phyloP scores from a whole-genome alignment of 1,140 invertebrate species.

The Macrosteles quadrilineatus region DNA sequence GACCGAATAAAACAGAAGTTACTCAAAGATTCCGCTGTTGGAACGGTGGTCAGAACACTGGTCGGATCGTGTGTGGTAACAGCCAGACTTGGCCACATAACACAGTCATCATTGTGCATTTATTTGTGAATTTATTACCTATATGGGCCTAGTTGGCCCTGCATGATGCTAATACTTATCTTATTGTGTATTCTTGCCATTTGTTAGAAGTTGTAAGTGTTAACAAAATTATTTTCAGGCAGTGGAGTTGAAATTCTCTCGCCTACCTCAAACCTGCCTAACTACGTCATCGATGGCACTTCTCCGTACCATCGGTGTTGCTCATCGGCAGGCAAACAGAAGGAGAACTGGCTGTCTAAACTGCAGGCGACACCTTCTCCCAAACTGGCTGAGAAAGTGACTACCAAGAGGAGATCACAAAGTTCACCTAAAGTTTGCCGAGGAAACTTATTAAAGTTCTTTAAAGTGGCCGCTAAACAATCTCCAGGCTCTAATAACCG shows the following conservation, averaged over 20 bases:
- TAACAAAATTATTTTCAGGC: constrained; percentile 47
- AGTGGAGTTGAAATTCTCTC: constrained; percentile 46
- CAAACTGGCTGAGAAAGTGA: neutral
- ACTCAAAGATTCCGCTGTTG: too few species aligned
- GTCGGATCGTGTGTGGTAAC: too few species aligned
- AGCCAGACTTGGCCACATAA: too few species aligned
- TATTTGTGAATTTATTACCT: too few species aligned
- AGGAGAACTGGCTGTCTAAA: constrained; percentile 71
- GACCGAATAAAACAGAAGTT: too few species aligned
- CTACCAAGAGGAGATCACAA: constrained; percentile 54
- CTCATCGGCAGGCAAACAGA: constrained; percentile 63
- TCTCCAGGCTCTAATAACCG: neutral
- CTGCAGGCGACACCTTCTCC: constrained; percentile 47
- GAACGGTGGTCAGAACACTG: too few species aligned
- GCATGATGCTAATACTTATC: too few species aligned
- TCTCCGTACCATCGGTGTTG: constrained; percentile 72
- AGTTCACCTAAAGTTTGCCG: neutral
- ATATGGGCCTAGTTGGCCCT: too few species aligned
- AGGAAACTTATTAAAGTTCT: constrained; percentile 28
- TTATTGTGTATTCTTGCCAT: too few species aligned
- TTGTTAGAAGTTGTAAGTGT: too few species aligned
- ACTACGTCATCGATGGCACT: constrained; percentile 71
- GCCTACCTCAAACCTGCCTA: constrained; percentile 73
- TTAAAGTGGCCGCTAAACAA: constrained; percentile 11
- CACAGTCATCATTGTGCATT: too few species aligned